Evolutionary conservation across 2,888 invertebrate genomes (phyloP).

Genomic region (Campopleginae sp.): DNA sequence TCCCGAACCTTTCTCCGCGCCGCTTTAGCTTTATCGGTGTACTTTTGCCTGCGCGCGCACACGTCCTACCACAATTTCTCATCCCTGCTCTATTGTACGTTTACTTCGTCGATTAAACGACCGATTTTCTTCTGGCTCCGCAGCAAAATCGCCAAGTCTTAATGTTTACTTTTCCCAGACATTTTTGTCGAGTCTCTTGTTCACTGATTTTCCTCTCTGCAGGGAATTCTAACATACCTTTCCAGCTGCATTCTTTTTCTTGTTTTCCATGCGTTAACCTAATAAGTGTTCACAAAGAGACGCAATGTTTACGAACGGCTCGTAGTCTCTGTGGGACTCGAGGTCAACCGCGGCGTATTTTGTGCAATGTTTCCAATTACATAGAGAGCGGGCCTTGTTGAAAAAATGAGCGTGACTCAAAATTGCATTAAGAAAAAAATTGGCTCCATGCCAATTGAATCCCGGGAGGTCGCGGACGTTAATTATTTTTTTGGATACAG

Average conservation of each 20-base stretch:
- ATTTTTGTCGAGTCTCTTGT: background rate
- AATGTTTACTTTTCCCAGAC: background rate
- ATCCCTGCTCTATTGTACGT: background rate
- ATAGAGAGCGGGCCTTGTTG: background rate
- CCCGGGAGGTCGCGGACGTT: too few species aligned
- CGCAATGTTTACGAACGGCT: background rate
- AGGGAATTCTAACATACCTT: too few species aligned
- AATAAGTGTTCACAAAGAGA: background rate
- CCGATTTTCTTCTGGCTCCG: background rate
- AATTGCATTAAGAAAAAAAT: too few species aligned
- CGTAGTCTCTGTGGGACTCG: background rate
- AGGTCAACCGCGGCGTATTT: background rate
- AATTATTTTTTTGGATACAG: too few species aligned
- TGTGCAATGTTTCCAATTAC: background rate
- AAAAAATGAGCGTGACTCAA: background rate
- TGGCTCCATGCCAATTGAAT: too few species aligned
- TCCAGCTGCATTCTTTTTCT: too few species aligned
- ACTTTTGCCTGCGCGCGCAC: constrained; percentile 4
- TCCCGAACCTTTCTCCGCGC: constrained; percentile 34
- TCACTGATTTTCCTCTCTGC: background rate
- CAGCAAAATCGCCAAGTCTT: background rate
- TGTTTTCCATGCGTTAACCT: too few species aligned
- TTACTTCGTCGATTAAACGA: background rate
- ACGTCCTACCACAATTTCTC: background rate
- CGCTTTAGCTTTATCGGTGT: background rate